phyloP scores from a whole-genome alignment of 1,140 invertebrate genomes.

The Drosophila pseudoananassae region DNA sequence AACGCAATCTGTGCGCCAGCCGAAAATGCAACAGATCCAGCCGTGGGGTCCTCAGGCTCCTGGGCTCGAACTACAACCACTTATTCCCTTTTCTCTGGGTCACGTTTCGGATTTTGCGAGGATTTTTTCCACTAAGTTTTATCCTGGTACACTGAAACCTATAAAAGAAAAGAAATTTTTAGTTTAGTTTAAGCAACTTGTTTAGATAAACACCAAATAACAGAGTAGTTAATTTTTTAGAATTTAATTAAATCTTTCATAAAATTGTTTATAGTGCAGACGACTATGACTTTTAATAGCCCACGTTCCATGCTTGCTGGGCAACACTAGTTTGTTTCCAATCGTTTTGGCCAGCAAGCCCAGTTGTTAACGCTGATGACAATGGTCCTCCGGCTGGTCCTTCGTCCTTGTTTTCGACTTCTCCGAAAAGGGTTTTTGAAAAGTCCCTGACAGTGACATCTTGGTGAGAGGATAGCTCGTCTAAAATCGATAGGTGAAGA shows the following conservation, averaged over 20 bases:
- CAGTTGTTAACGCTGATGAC: slow-evolving; percentile 28
- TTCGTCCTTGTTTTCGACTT: slow-evolving; percentile 3
- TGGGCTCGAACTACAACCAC: neutral
- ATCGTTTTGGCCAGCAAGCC: slow-evolving; percentile 24
- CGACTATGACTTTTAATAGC: slow-evolving; percentile 33
- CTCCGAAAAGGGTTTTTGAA: slow-evolving; percentile 4
- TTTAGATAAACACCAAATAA: too few relatives aligned
- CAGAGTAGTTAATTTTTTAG: too few relatives aligned
- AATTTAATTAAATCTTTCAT: too few relatives aligned
- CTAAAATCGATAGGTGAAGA: slow-evolving; percentile 10
- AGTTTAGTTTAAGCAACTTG: too few relatives aligned
- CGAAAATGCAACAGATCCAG: slow-evolving; percentile 51
- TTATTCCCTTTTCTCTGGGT: slow-evolving; percentile 20
- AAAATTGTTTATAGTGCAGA: slow-evolving; percentile 2
- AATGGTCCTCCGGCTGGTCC: neutral
- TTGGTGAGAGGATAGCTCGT: neutral
- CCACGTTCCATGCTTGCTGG: slow-evolving; percentile 33
- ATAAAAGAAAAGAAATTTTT: neutral
- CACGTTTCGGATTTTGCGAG: slow-evolving; percentile 43
- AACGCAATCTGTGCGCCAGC: slow-evolving; percentile 24
- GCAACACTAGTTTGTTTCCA: slow-evolving; percentile 13
- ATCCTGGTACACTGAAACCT: slow-evolving; percentile 2
- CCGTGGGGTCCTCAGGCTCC: neutral
- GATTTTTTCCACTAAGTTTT: slow-evolving; percentile 7
- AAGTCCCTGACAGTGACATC: slow-evolving; percentile 38